These are phyloP conservation scores for Drosophila longiperda DNA, from an alignment of 2,888 invertebrate genomes.

Conservation along the genomic window DNA sequence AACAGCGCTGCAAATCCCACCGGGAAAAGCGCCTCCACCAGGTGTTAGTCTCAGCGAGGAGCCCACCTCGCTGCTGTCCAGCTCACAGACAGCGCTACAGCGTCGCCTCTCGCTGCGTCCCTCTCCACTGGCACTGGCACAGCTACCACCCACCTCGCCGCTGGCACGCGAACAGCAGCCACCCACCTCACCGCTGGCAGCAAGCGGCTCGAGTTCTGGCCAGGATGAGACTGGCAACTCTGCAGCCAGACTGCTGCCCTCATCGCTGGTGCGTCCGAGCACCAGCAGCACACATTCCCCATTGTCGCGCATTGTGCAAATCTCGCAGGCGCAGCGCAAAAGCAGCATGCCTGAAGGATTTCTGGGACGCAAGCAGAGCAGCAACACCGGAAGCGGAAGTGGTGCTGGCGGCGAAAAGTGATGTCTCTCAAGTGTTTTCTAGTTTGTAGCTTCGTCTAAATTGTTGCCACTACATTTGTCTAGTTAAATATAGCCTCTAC, in stretches of 20 bases:
- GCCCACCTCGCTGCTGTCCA: slow-evolving; percentile 17
- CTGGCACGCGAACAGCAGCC: slow-evolving; percentile 41
- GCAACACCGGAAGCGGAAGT: slow-evolving; percentile 14
- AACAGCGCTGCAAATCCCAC: slow-evolving; percentile 83
- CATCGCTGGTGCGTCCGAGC: slow-evolving; percentile 61
- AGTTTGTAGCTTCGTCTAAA: slow-evolving; percentile 39
- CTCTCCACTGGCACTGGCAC: slow-evolving; percentile 82
- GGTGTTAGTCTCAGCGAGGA: slow-evolving; percentile 65
- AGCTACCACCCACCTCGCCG: slow-evolving; percentile 59
- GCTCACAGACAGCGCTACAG: slow-evolving; percentile 81
- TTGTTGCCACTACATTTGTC: slow-evolving; percentile 38
- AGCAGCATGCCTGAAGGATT: slow-evolving; percentile 80
- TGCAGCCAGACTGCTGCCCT: slow-evolving; percentile 67
- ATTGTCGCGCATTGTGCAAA: slow-evolving; percentile 84
- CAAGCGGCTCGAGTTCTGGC: background rate
- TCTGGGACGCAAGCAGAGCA: slow-evolving; percentile 33
- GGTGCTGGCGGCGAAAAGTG: slow-evolving; percentile 34
- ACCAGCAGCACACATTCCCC: slow-evolving; percentile 84
- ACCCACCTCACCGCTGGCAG: slow-evolving; percentile 52
- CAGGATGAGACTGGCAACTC: slow-evolving; percentile 50
- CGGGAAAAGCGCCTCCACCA: slow-evolving; percentile 83
- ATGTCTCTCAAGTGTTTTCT: slow-evolving; percentile 51
- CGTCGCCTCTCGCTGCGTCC: slow-evolving; percentile 83
- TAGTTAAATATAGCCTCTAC: slow-evolving; percentile 4
- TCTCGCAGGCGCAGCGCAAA: slow-evolving; percentile 84